These are phyloP conservation scores for Rissa tridactyla DNA, from an alignment of 2,113 vertebrate genomes.

Conservation along the genomic window DNA sequence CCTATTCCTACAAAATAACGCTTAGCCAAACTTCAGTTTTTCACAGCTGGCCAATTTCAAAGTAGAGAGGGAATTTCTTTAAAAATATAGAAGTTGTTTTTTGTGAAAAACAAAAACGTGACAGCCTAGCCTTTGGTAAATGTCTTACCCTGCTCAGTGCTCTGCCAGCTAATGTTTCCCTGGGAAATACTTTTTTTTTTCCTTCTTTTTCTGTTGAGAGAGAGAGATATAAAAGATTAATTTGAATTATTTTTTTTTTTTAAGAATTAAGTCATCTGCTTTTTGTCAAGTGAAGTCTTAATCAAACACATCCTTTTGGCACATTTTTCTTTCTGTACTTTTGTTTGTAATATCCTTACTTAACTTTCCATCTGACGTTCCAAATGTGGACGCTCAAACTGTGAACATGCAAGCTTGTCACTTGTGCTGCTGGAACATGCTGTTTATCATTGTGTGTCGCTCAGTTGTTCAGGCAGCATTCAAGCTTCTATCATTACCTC, in stretches of 20 bases:
- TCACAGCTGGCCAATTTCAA: background rate
- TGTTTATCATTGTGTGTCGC: background rate
- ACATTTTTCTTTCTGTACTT: background rate
- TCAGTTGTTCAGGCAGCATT: background rate
- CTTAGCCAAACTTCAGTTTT: background rate
- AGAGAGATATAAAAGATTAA: background rate
- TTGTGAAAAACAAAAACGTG: background rate
- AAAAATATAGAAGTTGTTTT: background rate
- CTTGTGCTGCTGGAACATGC: background rate
- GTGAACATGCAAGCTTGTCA: background rate
- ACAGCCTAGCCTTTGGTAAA: background rate
- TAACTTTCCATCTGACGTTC: slow-evolving; percentile 1
- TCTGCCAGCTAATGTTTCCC: background rate
- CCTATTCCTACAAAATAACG: background rate
- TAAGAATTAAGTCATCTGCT: background rate
- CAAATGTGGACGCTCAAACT: background rate
- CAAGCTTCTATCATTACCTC: background rate
- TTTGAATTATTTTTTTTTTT: background rate
- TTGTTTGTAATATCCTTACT: slow-evolving; percentile 6
- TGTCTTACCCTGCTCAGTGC: background rate
- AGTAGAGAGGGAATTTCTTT: background rate
- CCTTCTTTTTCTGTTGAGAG: background rate
- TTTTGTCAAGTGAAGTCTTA: background rate
- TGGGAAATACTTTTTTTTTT: background rate
- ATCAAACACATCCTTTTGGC: slow-evolving; percentile 11